Conservation (phyloP, 2,113 vertebrate genomes). For the Leucoraja erinaceus region DNA sequence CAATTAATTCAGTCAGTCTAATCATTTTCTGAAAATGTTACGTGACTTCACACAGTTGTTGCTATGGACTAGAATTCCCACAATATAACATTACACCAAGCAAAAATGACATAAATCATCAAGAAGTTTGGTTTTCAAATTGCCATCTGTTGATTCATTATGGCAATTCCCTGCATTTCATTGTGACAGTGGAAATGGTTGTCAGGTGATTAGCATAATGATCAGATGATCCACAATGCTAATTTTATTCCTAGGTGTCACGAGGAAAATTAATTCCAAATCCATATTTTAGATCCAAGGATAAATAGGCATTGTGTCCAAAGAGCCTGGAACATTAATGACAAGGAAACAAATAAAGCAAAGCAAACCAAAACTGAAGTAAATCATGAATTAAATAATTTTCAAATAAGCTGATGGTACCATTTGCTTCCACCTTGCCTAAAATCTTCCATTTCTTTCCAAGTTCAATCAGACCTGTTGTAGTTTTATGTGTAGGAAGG, state of each 20-base stretch:
- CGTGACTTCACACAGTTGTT: background rate
- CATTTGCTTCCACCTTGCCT: background rate
- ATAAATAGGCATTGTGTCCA: background rate
- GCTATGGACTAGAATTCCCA: background rate
- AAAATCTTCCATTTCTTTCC: background rate
- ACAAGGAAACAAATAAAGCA: background rate
- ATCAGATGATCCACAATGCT: background rate
- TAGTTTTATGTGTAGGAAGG: too few species aligned
- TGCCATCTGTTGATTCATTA: background rate
- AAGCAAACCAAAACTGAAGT: background rate
- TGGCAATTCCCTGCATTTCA: background rate
- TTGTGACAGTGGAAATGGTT: background rate
- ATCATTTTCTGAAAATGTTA: background rate
- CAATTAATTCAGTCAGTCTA: background rate
- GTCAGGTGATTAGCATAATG: background rate
- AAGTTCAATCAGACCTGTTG: background rate
- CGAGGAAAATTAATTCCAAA: background rate
- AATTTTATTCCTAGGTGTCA: background rate
- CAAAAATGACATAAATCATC: background rate
- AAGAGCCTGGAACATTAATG: background rate
- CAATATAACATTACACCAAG: background rate
- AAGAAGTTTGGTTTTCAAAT: background rate
- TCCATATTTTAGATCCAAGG: background rate
- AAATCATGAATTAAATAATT: background rate
- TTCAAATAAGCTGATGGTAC: background rate